Evolutionary conservation across 1,140 invertebrate genomes (phyloP).

Genomic region (Drosophila kikkawai): DNA sequence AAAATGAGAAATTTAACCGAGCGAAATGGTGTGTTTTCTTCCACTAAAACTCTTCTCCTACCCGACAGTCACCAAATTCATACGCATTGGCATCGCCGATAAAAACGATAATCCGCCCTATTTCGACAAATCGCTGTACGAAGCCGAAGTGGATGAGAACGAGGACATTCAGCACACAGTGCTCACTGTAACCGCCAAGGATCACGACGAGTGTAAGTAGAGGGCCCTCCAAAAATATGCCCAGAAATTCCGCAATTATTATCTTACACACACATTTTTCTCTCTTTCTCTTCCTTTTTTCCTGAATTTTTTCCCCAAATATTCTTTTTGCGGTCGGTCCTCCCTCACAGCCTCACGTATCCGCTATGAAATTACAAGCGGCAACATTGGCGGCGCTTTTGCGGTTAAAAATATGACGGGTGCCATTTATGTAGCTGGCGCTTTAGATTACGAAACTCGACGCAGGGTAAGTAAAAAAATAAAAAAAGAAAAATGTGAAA

Average conservation of each 20-base stretch:
- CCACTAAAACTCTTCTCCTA: not conserved
- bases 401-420: slow-evolving; percentile 99
- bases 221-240: slow-evolving; percentile 12
- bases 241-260: slow-evolving; percentile 53
- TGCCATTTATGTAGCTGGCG: slow-evolving; percentile 98
- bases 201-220: slow-evolving; percentile 98
- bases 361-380: slow-evolving; percentile 99
- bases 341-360: slow-evolving; percentile 94
- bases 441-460: slow-evolving; percentile 96
- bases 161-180: slow-evolving; percentile 98
- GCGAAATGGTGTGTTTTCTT: slow-evolving; percentile 32
- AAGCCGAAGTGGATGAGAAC: slow-evolving; percentile 98
- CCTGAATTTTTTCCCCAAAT: slow-evolving; percentile 31
- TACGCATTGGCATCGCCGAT: slow-evolving; percentile 95
- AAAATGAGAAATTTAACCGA: slow-evolving; percentile 50
- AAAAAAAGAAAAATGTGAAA: slow-evolving; percentile 9
- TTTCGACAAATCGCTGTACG: slow-evolving; percentile 98
- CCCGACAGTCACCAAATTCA: slow-evolving; percentile 93
- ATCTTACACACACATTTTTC: slow-evolving; percentile 46
- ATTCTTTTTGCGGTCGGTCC: slow-evolving; percentile 23
- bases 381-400: slow-evolving; percentile 98
- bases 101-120: slow-evolving; percentile 99
- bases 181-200: slow-evolving; percentile 98
- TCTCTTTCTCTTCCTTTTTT: slow-evolving; percentile 5
- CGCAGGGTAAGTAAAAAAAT: slow-evolving; percentile 90